phyloP scores from a whole-genome alignment of 2,113 vertebrate species.

The Indicator indicator region DNA sequence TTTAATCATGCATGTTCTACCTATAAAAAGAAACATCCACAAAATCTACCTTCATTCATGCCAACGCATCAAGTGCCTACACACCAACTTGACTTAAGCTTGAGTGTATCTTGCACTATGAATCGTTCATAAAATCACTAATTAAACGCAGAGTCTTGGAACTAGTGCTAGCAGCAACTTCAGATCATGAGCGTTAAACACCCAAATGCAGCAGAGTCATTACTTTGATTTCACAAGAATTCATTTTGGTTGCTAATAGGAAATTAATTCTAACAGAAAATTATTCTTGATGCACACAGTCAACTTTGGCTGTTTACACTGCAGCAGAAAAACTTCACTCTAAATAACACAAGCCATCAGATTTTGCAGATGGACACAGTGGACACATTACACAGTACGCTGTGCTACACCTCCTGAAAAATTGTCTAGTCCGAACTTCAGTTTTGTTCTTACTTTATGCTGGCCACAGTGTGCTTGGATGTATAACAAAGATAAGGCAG shows the following conservation, averaged over 20 bases:
- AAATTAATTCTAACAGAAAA: not conserved
- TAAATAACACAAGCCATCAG: not conserved
- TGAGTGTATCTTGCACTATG: not conserved
- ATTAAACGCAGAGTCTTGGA: not conserved
- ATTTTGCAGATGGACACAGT: not conserved
- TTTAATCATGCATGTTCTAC: not conserved
- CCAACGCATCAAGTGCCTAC: not conserved
- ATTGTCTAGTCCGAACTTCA: not conserved
- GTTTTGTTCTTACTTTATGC: not conserved
- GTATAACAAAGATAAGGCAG: not conserved
- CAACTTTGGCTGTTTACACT: not conserved
- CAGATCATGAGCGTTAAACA: not conserved
- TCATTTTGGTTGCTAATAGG: not conserved
- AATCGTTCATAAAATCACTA: not conserved
- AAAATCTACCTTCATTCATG: not conserved
- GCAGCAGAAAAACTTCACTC: not conserved
- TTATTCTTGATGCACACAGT: not conserved
- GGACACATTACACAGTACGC: not conserved
- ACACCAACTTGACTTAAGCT: not conserved
- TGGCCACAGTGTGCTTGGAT: not conserved
- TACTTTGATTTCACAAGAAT: not conserved
- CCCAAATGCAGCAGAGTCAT: not conserved
- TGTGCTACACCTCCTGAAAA: not conserved
- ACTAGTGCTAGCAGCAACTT: not conserved
- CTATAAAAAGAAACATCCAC: not conserved